Base-by-base conservation (phyloP, 1,140 invertebrate genomes). In the Aphelenchoides fujianensis region DNA sequence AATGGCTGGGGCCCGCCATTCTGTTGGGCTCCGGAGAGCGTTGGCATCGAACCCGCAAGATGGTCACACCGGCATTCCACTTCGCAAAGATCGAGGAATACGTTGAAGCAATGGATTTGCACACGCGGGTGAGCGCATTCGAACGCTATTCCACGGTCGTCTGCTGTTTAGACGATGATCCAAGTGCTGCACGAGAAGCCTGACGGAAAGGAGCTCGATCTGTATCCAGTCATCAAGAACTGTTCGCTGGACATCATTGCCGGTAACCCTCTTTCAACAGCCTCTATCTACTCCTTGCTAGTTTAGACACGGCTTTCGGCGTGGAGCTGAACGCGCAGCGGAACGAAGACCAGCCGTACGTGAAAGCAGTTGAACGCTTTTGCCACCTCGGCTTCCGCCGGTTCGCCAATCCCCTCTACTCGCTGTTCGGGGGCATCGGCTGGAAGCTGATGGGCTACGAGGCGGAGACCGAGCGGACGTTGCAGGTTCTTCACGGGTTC, bases 321-420 rank as follows among this genome's bases (percentile, higher is more conserved):
- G 85, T 87, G 68, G 86, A 88, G 79, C 87, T 92, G 5, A 87
- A 89, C 82, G 90, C 90, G 1, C 41, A 92, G 84, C 86, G 84
- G 67, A 86, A 90, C 76, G 86, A 85, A 37, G 87, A 90, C 70
- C 90, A 90, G 36, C 88, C 89, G 72, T 93, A 93, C 85, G 90
- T 92, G 1, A 86, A 88, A 80, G 90, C 91, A 30, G 88, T 92
- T 12, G 88, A 89, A 76, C 86, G 85, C 88, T 66, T 66, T 3
- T 41, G 16, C 12, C n/a, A 66, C n/a, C 36, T 66, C 16, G 63
- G 32, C 1, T 34, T 32, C 53, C n/a, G 37, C n/a, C 32, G 32
- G 27, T 66, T 48, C 2, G 23, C n/a, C n/a, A 30, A 35, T 2
- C 63, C 63, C 12, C 32, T n/a, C n/a, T 66, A 66, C 3, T 79